Evolutionary conservation across 2,888 invertebrate genomes (phyloP), one percentile per base, ranked within the genome.

Genomic region (Zeuzera pyrina): DNA sequence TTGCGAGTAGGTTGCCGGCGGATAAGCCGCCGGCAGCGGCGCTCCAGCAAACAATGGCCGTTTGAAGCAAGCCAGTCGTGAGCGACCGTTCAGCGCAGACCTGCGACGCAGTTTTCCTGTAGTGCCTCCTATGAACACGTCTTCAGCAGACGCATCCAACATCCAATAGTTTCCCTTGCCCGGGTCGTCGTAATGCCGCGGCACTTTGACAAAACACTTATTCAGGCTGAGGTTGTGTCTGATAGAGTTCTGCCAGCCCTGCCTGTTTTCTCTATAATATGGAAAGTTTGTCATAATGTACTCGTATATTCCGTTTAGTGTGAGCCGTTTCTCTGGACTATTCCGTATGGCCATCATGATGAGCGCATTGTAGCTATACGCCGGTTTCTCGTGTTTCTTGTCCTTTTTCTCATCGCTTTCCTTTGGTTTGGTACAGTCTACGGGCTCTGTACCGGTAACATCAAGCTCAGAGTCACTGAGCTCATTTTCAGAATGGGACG

Each of bases 91-190:
- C 0, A 95, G 92, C 0, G 97, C 95, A 0, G 95, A 94, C 31
- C 97, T 87, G 21, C 98, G 85, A 0, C 98, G 87, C 12, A 99
- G 85, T 76, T 97, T 97, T 0, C 96, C 96, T 0, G 95, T 96
- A 0, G 94, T 93, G 3, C 94, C 93, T 0, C 96, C 95, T 57
- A 97, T 97, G 66, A 95, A 95, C 5, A 97, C 95, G 56, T 97
- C 96, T 61, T 96, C 95, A 28, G 92, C 91, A 28, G 92, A 92
- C 1, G 94, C 92, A 64, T 97, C 96, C 45, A 97, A 72, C 94
- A 95, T 96, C 96, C 96, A 97, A 74, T 97, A 97, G 77, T 96
- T 97, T 1, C 96, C 96, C 69, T 97, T 97, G 3, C 97, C 96
- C 0, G 96, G 96, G 63, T 97, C 96, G 67, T 97, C 95, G 71